Base-by-base conservation (phyloP, 2,113 vertebrate species). In the Poecilia latipinna region DNA sequence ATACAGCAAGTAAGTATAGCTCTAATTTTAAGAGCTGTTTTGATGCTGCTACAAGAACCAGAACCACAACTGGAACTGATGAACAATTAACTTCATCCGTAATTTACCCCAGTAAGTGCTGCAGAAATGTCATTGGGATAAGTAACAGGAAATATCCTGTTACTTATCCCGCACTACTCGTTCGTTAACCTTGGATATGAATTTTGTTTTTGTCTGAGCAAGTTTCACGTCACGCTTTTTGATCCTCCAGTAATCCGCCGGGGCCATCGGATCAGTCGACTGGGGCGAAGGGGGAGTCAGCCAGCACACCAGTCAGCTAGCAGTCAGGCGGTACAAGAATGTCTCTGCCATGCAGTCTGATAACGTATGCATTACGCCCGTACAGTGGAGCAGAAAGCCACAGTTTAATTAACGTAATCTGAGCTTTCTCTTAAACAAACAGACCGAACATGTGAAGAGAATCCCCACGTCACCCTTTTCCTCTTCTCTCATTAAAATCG, bases 341-440 rank as follows among this genome's bases (percentile, higher is more conserved):
- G 88, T 82, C 83, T 68, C 57, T 82, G 82, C 82, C 79, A 84
- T 65, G 77, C 84, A 74, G 76, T 72, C 77, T 72, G 82, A 89
- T 89, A 82, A 89, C 31, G 24, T 82, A 72, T 84, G 84, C 82
- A 78, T 89, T 85, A 82, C 82, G 39, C 6, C 24, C 71, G 65
- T 77, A 77, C 76, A 80, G 80, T 76, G 68, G 32, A 84, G 80
- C 82, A 83, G 80, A 86, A 90, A 78, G 76, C 78, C 54, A 8
- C 0, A 65, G 86, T 86, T 91, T 91, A 86, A 88, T 92, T 81
- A 90, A 80, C 12, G 86, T 61, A 93, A 88, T 78, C 69, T 13
- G 57, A 90, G 82, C 72, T 81, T 68, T 65, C 75, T 68, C 80
- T 90, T 88, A 89, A 92, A 90, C 85, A 90, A 93, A 93, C 82